Conservation (phyloP, 1,140 invertebrate genomes). For the Calephelis nemesis region DNA sequence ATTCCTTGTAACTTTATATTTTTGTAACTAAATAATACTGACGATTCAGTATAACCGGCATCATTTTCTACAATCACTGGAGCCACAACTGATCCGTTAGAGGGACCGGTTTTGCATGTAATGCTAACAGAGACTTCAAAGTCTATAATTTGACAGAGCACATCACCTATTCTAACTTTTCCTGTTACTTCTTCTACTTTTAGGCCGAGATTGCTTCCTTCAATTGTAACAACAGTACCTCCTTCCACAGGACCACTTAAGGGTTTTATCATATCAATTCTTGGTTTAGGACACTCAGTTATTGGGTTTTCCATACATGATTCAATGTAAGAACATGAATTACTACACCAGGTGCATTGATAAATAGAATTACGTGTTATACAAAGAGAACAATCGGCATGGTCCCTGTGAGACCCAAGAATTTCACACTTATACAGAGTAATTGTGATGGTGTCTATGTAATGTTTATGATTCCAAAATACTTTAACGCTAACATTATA, state of each 20-base stretch:
- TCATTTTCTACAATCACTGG: slow-evolving; percentile 94
- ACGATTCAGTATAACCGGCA: slow-evolving; percentile 92
- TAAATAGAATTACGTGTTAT: slow-evolving; percentile 93
- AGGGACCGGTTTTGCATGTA: slow-evolving; percentile 91
- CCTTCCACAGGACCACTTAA: slow-evolving; percentile 96
- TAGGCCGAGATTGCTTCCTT: slow-evolving; percentile 96
- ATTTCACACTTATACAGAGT: slow-evolving; percentile 97
- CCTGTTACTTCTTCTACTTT: slow-evolving; percentile 93
- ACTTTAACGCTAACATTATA: slow-evolving; percentile 93
- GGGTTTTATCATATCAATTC: slow-evolving; percentile 97
- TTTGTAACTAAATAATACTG: slow-evolving; percentile 94
- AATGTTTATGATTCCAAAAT: slow-evolving; percentile 95
- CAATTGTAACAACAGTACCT: slow-evolving; percentile 96
- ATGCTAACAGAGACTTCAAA: slow-evolving; percentile 96
- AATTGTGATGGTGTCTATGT: slow-evolving; percentile 93
- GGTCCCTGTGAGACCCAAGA: slow-evolving; percentile 93
- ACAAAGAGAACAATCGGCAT: slow-evolving; percentile 96
- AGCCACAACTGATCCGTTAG: slow-evolving; percentile 86
- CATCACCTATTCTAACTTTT: slow-evolving; percentile 94
- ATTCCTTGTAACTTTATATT: slow-evolving; percentile 90
- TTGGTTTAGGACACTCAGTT: slow-evolving; percentile 92
- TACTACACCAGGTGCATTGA: slow-evolving; percentile 95
- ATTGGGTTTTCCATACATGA: slow-evolving; percentile 87
- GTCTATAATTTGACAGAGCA: slow-evolving; percentile 91
- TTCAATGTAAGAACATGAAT: slow-evolving; percentile 91